phyloP scores from a whole-genome alignment of 2,888 invertebrate species.

The Ischnura elegans region DNA sequence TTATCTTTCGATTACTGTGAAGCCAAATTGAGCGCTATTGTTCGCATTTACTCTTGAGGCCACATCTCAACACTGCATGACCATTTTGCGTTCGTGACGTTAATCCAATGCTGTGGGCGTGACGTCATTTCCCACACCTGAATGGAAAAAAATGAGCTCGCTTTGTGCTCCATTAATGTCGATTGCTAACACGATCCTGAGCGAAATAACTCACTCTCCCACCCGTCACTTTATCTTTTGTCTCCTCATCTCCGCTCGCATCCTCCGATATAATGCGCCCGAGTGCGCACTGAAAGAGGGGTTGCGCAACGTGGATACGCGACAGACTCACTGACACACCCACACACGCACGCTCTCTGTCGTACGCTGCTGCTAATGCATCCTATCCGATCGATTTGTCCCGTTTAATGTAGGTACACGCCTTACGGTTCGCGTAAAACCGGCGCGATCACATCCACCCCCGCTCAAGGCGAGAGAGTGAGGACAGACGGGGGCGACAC shows the following conservation, averaged over 20 bases:
- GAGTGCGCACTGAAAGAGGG: not conserved
- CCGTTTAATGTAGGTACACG: not conserved
- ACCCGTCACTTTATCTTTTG: not conserved
- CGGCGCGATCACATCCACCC: not conserved
- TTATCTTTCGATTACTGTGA: too few relatives aligned
- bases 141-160: too few relatives aligned
- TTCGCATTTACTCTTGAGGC: too few relatives aligned
- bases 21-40: too few relatives aligned
- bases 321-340: not conserved
- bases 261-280: not conserved
- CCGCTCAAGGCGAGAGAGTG: not conserved
- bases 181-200: too few relatives aligned
- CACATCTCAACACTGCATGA: too few relatives aligned
- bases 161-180: too few relatives aligned
- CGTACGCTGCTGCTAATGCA: not conserved
- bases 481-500: not conserved
- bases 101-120: too few relatives aligned
- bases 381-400: slow-evolving; percentile 15
- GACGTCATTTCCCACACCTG: too few relatives aligned
- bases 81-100: too few relatives aligned
- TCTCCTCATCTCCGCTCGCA: not conserved
- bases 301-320: not conserved
- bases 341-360: too few relatives aligned
- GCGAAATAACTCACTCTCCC: not conserved
- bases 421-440: not conserved